A percentile compares a stretch with the other conserved stretches of the same genome.
Evolutionary conservation across 2,888 invertebrate genomes (phyloP).

Genomic region (Ctena decussata): DNA sequence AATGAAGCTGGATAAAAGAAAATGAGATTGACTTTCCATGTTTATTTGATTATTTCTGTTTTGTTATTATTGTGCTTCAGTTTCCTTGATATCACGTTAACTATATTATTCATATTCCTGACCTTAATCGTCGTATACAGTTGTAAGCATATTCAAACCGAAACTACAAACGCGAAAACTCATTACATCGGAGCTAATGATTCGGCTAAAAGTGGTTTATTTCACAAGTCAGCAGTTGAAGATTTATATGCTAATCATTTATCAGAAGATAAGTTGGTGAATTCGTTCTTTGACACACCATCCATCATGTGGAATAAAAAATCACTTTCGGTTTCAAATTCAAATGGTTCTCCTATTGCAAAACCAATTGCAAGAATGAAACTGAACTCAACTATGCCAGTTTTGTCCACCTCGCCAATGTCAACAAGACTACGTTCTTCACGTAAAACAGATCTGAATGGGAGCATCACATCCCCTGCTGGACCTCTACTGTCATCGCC

Average conservation of each 20-base stretch:
- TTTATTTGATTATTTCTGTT: background rate
- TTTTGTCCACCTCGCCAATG: slow-evolving; percentile 36
- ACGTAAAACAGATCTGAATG: background rate
- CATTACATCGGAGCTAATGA: no score
- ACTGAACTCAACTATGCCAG: slow-evolving; percentile 39
- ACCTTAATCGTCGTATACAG: background rate
- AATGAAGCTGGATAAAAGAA: background rate
- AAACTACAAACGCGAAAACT: slow-evolving; percentile 2
- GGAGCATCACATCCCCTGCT: slow-evolving; percentile 43
- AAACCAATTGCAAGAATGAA: slow-evolving; percentile 12
- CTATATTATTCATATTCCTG: background rate
- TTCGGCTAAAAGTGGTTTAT: no score
- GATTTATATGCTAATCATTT: background rate
- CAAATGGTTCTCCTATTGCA: slow-evolving; percentile 6
- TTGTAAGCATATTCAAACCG: background rate
- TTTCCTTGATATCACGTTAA: background rate
- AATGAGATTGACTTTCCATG: background rate
- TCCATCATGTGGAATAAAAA: background rate
- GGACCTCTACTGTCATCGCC: slow-evolving; percentile 75
- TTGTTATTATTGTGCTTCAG: background rate
- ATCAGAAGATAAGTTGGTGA: background rate
- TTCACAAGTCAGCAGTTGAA: no score
- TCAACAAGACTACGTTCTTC: slow-evolving; percentile 25
- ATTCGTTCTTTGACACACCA: slow-evolving; percentile 5
- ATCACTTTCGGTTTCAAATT: background rate